Percentiles rank a stretch among this genome's conserved stretches.
phyloP scores from a whole-genome alignment of 2,797 vertebrate genomes.

The Pelodytes ibericus region DNA sequence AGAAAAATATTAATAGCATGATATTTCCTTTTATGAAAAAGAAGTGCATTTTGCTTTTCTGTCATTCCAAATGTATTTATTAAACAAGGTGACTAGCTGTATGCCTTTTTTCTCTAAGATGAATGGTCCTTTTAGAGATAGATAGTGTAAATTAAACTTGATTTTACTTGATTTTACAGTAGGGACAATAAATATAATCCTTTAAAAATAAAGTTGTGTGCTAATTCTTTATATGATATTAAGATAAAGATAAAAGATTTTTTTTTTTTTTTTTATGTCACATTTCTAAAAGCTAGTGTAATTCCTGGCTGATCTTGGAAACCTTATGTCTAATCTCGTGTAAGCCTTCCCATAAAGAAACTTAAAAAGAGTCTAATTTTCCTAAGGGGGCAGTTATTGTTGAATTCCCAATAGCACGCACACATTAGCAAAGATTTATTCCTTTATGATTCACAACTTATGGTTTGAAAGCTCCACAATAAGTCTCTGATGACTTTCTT shows the following conservation, averaged over 20 bases:
- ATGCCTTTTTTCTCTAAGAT: too few species aligned
- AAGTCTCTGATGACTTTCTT: constrained; percentile 50
- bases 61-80: too few species aligned
- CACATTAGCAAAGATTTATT: constrained; percentile 54
- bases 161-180: neutral
- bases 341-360: constrained; percentile 49
- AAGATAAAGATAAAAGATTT: neutral
- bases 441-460: constrained; percentile 50
- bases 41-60: too few species aligned
- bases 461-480: constrained; percentile 51
- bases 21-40: neutral
- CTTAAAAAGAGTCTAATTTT: constrained; percentile 50
- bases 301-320: constrained; percentile 29
- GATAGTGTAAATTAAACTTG: too few species aligned
- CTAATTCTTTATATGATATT: neutral
- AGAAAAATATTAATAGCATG: neutral
- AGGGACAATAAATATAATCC: neutral
- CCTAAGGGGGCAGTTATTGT: constrained; percentile 51
- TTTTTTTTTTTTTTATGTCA: constrained; percentile 5
- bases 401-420: constrained; percentile 51
- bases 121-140: too few species aligned
- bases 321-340: constrained; percentile 30
- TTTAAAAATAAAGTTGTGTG: neutral
- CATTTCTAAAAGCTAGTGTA: constrained; percentile 8
- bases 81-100: too few species aligned